Percentiles rank a stretch among this genome's conserved stretches.
Evolutionary conservation across 2,888 invertebrate species (phyloP).

Genomic region (Cheilosia grossa): DNA sequence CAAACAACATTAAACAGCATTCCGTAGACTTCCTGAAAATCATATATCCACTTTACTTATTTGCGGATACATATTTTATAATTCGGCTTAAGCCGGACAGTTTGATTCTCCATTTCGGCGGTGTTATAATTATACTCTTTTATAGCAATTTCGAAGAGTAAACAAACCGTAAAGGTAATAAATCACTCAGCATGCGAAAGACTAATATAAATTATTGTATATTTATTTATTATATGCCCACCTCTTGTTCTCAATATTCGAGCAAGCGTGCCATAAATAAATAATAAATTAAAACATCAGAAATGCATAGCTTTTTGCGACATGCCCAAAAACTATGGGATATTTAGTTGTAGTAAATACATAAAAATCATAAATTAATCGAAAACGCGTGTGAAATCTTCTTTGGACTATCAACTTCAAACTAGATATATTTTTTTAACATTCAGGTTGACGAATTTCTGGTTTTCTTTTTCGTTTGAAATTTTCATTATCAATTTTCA

Average conservation of each 20-base stretch:
- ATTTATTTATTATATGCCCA: too few relatives aligned
- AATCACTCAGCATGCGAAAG: too few relatives aligned
- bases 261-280: neutral
- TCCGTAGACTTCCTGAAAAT: neutral
- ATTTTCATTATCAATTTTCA: constrained; percentile 54
- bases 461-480: constrained; percentile 31
- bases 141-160: too few relatives aligned
- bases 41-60: too few relatives aligned
- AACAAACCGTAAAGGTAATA: too few relatives aligned
- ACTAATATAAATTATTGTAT: too few relatives aligned
- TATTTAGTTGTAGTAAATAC: constrained; percentile 4
- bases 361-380: constrained; percentile 8
- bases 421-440: neutral
- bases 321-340: neutral
- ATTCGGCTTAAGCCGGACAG: too few relatives aligned
- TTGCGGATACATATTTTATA: neutral
- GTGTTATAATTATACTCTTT: too few relatives aligned
- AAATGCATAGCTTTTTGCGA: neutral
- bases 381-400: constrained; percentile 33
- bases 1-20: too few relatives aligned
- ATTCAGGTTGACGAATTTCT: constrained; percentile 28
- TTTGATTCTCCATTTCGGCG: too few relatives aligned
- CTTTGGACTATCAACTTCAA: constrained; percentile 6
- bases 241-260: neutral
- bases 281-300: neutral